These are phyloP conservation scores for Gobius niger DNA, from an alignment of 2,113 vertebrate species.

Conservation along the genomic window DNA sequence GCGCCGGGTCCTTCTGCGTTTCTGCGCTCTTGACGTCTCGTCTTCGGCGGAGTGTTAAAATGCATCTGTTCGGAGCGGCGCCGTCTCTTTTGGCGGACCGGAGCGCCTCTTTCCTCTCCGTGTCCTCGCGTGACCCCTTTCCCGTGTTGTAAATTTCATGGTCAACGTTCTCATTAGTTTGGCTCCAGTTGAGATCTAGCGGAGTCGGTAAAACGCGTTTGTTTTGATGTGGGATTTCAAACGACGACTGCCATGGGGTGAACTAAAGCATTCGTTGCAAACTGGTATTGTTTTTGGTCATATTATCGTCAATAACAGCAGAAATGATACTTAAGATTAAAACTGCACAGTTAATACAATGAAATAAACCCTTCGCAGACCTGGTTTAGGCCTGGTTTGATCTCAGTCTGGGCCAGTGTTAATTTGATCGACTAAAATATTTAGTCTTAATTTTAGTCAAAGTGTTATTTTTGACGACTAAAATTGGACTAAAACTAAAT, in stretches of 20 bases:
- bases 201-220: slow-evolving; percentile 9
- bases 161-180: slow-evolving; percentile 7
- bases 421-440: too few species aligned
- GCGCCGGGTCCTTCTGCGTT: slow-evolving; percentile 35
- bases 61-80: slow-evolving; percentile 11
- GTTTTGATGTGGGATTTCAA: neutral
- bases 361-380: too few species aligned
- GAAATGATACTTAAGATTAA: neutral
- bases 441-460: too few species aligned
- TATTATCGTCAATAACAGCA: neutral
- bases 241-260: neutral
- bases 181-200: neutral
- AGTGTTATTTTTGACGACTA: too few species aligned
- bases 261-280: neutral
- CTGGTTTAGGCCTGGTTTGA: too few species aligned
- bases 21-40: slow-evolving; percentile 21
- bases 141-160: slow-evolving; percentile 21
- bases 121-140: slow-evolving; percentile 17
- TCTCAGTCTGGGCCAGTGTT: too few species aligned
- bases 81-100: slow-evolving; percentile 15
- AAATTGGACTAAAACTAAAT: too few species aligned
- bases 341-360: too few species aligned
- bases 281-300: neutral
- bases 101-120: neutral
- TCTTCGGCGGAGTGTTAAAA: slow-evolving; percentile 19